Evolutionary conservation across 2,113 vertebrate genomes (phyloP), one percentile per base, ranked within the genome.

Genomic region (Cercocebus atys): DNA sequence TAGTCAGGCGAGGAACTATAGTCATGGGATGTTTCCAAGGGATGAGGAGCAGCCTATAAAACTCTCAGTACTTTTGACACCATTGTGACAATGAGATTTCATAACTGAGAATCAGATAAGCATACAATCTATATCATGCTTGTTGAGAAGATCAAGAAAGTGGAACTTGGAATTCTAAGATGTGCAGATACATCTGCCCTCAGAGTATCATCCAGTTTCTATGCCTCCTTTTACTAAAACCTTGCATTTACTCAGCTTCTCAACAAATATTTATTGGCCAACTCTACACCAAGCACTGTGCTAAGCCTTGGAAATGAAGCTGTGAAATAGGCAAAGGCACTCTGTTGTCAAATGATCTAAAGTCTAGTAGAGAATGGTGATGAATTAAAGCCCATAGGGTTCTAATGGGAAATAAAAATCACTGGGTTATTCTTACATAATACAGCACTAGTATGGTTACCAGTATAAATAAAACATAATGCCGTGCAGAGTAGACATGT

Each of bases 1-100:
- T 12, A 5, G 23, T 52, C 8, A 45, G 35, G 40, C 22, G 14
- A 89, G 6, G 45, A 18, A 35, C 72, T 35, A 4, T 23, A 14
- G 43, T 61, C 18, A 22, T 2, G 8, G 4, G 12, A 7, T 40
- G 30, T 38, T 94, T 86, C 76, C 52, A 17, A 12, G 4, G 5
- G 20, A 5, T 9, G 27, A 64, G 27, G 27, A 43, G 27, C 27
- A 14, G n/a, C 22, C 5, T 27, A 20, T 0, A 3, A 50, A 1
- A 72, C 57, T 17, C 82, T 86, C 38, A 25, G 13, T 32, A 14
- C 50, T 25, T 5, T 7, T 8, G n/a, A 32, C 16, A 16, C 43
- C 14, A 13, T 57, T 14, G 1, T 13, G 32, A 32, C 22, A 1
- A 35, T 20, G 11, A 32, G 22, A 70, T 17, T 10, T 47, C 82